Evolutionary conservation across 1,140 invertebrate species (phyloP), one percentile per base, ranked within the genome.

Genomic region (Cherax quadricarinatus): DNA sequence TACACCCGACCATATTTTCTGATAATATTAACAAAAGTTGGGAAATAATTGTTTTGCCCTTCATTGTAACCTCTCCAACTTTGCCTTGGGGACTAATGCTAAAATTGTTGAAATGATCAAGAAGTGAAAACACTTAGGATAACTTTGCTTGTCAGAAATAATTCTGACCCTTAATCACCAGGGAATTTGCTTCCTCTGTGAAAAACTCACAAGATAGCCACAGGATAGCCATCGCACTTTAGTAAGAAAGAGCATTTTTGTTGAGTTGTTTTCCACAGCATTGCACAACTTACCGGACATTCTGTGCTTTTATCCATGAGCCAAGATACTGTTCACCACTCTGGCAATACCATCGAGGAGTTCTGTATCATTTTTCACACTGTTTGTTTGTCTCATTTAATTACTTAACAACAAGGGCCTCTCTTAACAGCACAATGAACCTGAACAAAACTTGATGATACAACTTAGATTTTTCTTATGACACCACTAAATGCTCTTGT

Each of bases 401-500:
- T 85, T 57, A 48, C 82, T 21, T 84, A 16, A 86, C 84, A 3
- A 86, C 62, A 12, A 41, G 18, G 21, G 18, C 75, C 62, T 66
- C 86, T 87, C 21, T 87, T 21, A 87, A 73, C 75, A 18, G 51
- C 9, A 62, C 86, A 87, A 66, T 87, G 86, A 87, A 87, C 41
- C 16, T 9, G 16, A 60, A 60, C 3, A 9, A 10, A 24, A 30
- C 75, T 87, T 9, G 62, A 10, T 87, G 86, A 87, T 57, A 75
- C 86, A 53, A 7, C 86, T 78, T 70, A 66, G 24, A 87, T 87
- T 87, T 87, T 6, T 66, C 21, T 73, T 75, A 73, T 66, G 75
- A 78, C 86, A 51, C 86, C 86, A 41, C 41, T 87, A 12, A 87
- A 75, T 87, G 86, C 49, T 73, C 66, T 87, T 73, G 86, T 66